Conservation (phyloP, 2,888 invertebrate genomes). For the Hirudinaria manillensis region DNA sequence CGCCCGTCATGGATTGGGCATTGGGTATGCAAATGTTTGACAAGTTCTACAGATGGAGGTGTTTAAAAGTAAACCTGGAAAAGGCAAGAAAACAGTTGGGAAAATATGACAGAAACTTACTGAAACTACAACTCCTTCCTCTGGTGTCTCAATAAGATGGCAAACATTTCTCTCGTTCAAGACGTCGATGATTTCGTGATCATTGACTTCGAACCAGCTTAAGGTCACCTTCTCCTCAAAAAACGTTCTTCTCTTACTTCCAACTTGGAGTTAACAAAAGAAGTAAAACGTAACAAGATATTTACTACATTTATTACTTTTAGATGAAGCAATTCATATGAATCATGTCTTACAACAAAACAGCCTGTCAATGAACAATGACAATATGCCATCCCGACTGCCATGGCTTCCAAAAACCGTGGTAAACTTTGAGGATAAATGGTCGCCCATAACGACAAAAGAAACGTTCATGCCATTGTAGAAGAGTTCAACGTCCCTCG, state of each 20-base stretch:
- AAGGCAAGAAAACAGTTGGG: neutral
- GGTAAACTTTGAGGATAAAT: neutral
- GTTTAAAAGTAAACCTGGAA: neutral
- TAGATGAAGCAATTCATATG: too few species aligned
- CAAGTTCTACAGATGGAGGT: neutral
- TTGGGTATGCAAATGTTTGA: neutral
- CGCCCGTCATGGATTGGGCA: neutral
- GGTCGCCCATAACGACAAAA: neutral
- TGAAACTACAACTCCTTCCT: neutral
- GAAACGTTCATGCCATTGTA: conserved; percentile 18
- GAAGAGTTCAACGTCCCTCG: neutral
- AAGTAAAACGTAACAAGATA: too few species aligned
- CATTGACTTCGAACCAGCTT: neutral
- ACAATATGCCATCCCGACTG: neutral
- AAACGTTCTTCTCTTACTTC: neutral
- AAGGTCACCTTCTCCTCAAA: neutral
- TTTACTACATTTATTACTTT: too few species aligned
- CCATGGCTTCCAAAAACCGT: neutral
- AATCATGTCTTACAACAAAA: conserved; percentile 4
- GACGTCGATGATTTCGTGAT: neutral
- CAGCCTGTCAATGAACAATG: neutral
- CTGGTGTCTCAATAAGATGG: neutral
- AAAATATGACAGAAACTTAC: neutral
- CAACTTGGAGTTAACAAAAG: neutral
- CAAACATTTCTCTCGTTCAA: neutral